Conservation (phyloP, 2,888 invertebrate species). For the Chalcosyrphus nemorum region DNA sequence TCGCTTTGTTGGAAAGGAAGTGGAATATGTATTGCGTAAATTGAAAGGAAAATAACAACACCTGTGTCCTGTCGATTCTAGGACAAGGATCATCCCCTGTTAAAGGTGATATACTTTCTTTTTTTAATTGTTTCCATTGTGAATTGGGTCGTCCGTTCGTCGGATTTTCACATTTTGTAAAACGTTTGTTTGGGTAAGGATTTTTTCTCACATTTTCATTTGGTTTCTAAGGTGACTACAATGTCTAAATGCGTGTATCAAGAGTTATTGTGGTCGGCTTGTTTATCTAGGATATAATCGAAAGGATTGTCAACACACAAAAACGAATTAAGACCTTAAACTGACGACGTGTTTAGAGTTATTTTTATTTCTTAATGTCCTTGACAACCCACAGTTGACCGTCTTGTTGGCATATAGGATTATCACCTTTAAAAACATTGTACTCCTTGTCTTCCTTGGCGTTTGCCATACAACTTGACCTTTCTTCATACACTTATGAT, state of each 20-base stretch:
- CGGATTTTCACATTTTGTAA: slow-evolving; percentile 48
- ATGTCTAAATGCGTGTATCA: background rate
- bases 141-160: background rate
- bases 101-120: slow-evolving; percentile 2
- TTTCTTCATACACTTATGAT: background rate
- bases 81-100: slow-evolving; percentile 16
- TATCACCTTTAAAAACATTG: no score
- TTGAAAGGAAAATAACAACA: slow-evolving; percentile 25
- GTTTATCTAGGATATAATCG: slow-evolving; percentile 43
- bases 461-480: background rate
- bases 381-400: no score
- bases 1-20: slow-evolving; percentile 1
- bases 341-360: background rate
- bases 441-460: background rate
- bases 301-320: slow-evolving; percentile 35
- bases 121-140: slow-evolving; percentile 48
- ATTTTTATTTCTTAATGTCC: background rate
- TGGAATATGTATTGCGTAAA: slow-evolving; percentile 6
- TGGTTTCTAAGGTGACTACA: slow-evolving; percentile 10
- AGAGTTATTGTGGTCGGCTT: slow-evolving; percentile 10
- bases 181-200: slow-evolving; percentile 35
- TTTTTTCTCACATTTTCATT: slow-evolving; percentile 8
- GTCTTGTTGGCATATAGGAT: no score
- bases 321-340: background rate
- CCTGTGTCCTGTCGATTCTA: slow-evolving; percentile 51